phyloP scores from a whole-genome alignment of 2,888 invertebrate species.

The Erebia aethiops region DNA sequence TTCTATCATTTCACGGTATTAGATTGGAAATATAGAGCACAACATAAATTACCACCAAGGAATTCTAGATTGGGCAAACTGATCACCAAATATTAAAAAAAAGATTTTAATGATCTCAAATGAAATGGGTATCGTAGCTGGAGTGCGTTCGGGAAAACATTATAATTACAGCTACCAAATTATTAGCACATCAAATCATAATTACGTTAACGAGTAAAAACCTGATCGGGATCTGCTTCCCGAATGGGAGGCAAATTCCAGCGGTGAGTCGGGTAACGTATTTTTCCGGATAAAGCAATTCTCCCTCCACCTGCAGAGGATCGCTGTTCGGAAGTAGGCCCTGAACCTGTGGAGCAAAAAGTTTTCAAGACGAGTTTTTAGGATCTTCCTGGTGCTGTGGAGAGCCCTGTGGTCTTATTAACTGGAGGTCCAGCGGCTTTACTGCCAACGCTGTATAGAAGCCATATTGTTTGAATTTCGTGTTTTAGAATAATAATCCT shows the following conservation, averaged over 20 bases:
- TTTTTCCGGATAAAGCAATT: constrained; percentile 63
- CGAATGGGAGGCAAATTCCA: constrained; percentile 79
- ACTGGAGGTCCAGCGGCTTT: too few relatives aligned
- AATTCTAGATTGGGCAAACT: too few relatives aligned
- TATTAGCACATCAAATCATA: constrained; percentile 66
- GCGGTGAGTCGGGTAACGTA: constrained; percentile 75
- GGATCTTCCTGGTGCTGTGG: too few relatives aligned
- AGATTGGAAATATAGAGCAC: too few relatives aligned
- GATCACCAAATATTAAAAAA: too few relatives aligned
- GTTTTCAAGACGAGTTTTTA: background rate
- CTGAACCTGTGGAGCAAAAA: constrained; percentile 80
- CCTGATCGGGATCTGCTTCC: constrained; percentile 84
- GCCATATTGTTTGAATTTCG: too few relatives aligned
- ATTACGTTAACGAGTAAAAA: constrained; percentile 85
- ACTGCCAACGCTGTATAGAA: too few relatives aligned
- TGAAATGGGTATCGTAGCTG: background rate
- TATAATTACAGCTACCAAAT: constrained; percentile 1
- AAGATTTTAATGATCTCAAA: too few relatives aligned
- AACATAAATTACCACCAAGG: too few relatives aligned
- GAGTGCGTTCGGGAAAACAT: background rate
- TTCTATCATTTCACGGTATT: too few relatives aligned
- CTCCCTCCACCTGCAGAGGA: constrained; percentile 84
- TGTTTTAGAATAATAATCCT: too few relatives aligned
- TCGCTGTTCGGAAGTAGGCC: constrained; percentile 87
- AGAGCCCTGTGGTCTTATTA: too few relatives aligned